Base-by-base conservation (phyloP, 1,140 invertebrate genomes). In the Drosophila hydei region DNA sequence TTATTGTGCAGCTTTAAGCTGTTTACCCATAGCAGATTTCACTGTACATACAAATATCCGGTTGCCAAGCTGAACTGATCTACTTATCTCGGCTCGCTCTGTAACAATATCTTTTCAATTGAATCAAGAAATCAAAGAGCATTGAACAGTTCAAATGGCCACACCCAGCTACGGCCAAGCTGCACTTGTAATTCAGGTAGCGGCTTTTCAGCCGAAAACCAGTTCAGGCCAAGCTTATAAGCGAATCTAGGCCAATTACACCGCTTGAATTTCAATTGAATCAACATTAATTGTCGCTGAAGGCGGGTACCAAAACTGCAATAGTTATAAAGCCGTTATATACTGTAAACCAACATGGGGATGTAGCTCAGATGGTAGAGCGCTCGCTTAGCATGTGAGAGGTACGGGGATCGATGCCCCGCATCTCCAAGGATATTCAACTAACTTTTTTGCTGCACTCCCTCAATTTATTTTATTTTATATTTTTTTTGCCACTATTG, bases 301-400 rank as follows among this genome's bases (percentile, higher is more conserved):
- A 38, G 6, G 6, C 23, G 33, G 19, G 18, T 11, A 40, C 3
- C 33, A 43, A 27, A 36, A 14, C 18, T 56, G 18, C 33, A 19
- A 16, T 42, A 21, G 16, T 68, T 72, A 76, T 62, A 47, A 21
- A 23, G 42, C 40, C 45, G 30, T 42, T 79, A 38, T 63, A 11
- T 27, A 11, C 25, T 6, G 5, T 18, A 16, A 25, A 9, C 4
- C 19, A 47, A 63, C 33, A 56, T 9, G 80, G 81, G 80, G 80
- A 85, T 87, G 81, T 87, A 87, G 77, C 81, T 87, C 62, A 95
- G 93, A 94, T 95, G 94, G 95, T 95, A 95, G 95, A 95, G 95
- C 95, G 94, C 95, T 95, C 94, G 94, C 94, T 95, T 96, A 95
- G 95, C 95, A 95, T 95, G 94, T 93, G 94, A 95, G 94, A 95